phyloP scores from a whole-genome alignment of 2,113 vertebrate species.

The Pygoscelis antarcticus region DNA sequence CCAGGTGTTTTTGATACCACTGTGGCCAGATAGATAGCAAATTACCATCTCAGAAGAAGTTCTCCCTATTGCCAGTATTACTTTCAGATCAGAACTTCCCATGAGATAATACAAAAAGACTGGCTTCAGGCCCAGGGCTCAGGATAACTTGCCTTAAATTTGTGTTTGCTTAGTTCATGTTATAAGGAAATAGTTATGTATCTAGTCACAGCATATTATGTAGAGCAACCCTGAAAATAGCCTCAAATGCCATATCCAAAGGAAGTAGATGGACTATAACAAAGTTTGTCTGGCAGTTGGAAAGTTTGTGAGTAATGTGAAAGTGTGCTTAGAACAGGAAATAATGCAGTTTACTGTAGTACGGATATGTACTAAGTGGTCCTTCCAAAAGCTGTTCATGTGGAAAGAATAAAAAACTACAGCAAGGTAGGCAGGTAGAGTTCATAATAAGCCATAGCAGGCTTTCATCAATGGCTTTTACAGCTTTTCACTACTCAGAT shows the following conservation, averaged over 20 bases:
- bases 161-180: not conserved
- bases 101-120: not conserved
- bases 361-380: not conserved
- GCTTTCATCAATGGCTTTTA: slow-evolving; percentile 34
- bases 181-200: slow-evolving; percentile 8
- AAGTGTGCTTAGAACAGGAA: not conserved
- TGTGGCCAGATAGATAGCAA: not conserved
- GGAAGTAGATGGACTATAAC: not conserved
- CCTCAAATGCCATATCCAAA: not conserved
- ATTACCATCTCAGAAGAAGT: not conserved
- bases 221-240: not conserved
- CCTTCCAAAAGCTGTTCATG: slow-evolving; percentile 5
- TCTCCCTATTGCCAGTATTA: not conserved
- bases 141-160: not conserved
- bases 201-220: not conserved
- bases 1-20: not conserved
- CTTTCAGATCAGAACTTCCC: not conserved
- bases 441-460: not conserved
- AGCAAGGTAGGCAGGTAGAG: slow-evolving; percentile 27
- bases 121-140: not conserved
- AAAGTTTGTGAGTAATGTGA: not conserved
- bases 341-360: not conserved
- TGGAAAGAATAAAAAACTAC: slow-evolving; percentile 12
- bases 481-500: slow-evolving; percentile 39
- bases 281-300: slow-evolving; percentile 12